Evolutionary conservation across 2,888 invertebrate species (phyloP), one percentile per base, ranked within the genome.

Genomic region (Chloroclystis v-ata): DNA sequence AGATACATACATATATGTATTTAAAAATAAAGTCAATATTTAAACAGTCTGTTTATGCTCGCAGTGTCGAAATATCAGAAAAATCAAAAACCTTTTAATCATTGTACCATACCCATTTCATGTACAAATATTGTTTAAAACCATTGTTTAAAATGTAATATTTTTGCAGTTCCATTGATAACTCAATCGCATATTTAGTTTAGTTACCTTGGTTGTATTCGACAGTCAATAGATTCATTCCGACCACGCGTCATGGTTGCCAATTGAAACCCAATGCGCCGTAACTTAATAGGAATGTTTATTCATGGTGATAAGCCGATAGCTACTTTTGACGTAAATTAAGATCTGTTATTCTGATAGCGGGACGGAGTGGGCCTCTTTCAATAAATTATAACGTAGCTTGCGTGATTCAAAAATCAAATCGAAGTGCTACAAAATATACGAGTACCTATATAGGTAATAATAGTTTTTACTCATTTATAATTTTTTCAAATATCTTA

Each of bases 231-330:
- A 44, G 46, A 52, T 57, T 46, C 49, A 52, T 47, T 43, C 56
- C 58, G 49, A 60, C 57, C 58, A 60, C 58, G 57, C 61, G 45
- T 33, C 29, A 37, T 25, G 39, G 28, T 41, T 52, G 37, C 29
- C 49, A 39, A 55, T 59, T 52, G 42, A 52, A 37, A 28, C 35
- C 25, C 11, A 43, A 26, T 43, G 40, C 50, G 37, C 20, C 38
- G 43, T 47, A 32, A 37, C 39, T 39, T 43, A 37, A 35, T 49
- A 28, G 29, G 50, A 50, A 48, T 44, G 47, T 40, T 37, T 54
- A 49, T 52, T 52, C 50, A 39, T 45, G 44, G 32, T 24, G 49
- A 54, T 52, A 52, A 50, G 45, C 25, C 14, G 14, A 33, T 38
- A 24, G 35, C 11, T 41, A 42, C 33, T 38, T 32, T 45, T 33